These are phyloP conservation scores for Watersipora subatra DNA, from an alignment of 1,140 invertebrate genomes.

Conservation along the genomic window DNA sequence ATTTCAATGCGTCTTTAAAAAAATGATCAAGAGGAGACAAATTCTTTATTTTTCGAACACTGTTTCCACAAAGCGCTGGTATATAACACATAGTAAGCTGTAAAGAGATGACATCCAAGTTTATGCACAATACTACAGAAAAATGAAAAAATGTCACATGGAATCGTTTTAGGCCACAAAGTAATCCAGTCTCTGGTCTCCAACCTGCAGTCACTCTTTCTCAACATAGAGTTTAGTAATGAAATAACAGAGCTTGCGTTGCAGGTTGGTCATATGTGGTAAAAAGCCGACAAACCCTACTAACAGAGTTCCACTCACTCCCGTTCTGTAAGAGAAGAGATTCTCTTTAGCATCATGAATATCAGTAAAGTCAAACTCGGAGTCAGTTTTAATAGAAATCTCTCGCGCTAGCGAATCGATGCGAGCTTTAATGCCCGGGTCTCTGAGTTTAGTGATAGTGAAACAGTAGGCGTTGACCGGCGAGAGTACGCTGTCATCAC, in stretches of 20 bases:
- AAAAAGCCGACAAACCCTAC: constrained; percentile 21
- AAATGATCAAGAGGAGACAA: no score
- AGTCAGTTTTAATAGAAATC: constrained; percentile 12
- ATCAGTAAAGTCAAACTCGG: constrained; percentile 21
- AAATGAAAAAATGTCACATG: no score
- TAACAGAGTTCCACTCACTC: constrained; percentile 17
- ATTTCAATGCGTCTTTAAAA: no score
- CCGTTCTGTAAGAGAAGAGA: constrained; percentile 24
- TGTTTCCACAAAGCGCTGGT: no score
- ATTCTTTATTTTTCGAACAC: no score
- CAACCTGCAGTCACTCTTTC: constrained; percentile 27
- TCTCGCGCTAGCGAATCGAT: constrained; percentile 19
- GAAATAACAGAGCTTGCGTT: constrained; percentile 20
- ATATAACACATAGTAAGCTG: no score
- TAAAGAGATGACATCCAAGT: no score
- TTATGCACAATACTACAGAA: no score
- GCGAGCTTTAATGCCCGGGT: constrained; percentile 17
- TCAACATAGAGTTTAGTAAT: constrained; percentile 20
- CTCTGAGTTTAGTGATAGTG: constrained; percentile 17
- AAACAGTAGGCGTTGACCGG: constrained; percentile 18
- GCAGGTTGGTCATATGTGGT: constrained; percentile 19
- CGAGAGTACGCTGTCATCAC: constrained; percentile 14
- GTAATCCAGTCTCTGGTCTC: no score
- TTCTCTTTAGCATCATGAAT: constrained; percentile 21
- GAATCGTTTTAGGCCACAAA: no score